Evolutionary conservation across 2,113 vertebrate species (phyloP), one percentile per base, ranked within the genome.

Genomic region (Hippocampus mohnikei): DNA sequence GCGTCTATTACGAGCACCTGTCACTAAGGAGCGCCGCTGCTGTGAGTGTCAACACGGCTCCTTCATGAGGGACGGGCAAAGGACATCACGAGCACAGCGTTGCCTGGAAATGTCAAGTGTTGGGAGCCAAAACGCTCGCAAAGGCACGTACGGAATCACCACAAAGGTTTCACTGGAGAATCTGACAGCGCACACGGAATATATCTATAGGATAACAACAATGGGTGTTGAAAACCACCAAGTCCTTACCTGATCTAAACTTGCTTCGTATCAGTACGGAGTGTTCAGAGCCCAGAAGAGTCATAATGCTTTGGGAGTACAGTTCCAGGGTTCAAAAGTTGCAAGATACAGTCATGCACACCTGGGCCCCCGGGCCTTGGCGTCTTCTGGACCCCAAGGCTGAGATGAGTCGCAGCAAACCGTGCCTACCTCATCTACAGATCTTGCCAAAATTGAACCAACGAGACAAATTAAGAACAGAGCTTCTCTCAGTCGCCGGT

Each of bases 181-280:
- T 33, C 25, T 59, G 55, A 27, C n/a, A 12, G n/a, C 3, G 53
- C 53, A 55, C 23, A 55, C 13, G 23, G n/a, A 56, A 10, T 33
- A 33, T 33, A 33, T 33, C 29, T 5, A 33, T 33, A 5, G 3
- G 29, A 13, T 3, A 55, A 23, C 10, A 23, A 58, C 2, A 60
- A 6, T 5, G 25, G 27, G 2, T 1, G 15, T 18, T 15, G 29
- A 18, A 60, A 60, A 60, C 27, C 58, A 59, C 16, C 56, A 33
- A 60, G 58, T 40, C 5, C 96, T 95, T 94, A 99, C 97, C 97
- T 96, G 96, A 98, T 96, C 96, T 95, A 90, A 99, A 99, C 92
- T 98, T 99, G 95, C 94, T 99, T 92, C 96, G 94, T 90, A 99
- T 98, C 91, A 99, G 93, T 91, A 98, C 91, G 81, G 97, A 99